Evolutionary conservation across 2,113 vertebrate genomes (phyloP), one percentile per base, ranked within the genome.

Genomic region (Setophaga kirtlandii): DNA sequence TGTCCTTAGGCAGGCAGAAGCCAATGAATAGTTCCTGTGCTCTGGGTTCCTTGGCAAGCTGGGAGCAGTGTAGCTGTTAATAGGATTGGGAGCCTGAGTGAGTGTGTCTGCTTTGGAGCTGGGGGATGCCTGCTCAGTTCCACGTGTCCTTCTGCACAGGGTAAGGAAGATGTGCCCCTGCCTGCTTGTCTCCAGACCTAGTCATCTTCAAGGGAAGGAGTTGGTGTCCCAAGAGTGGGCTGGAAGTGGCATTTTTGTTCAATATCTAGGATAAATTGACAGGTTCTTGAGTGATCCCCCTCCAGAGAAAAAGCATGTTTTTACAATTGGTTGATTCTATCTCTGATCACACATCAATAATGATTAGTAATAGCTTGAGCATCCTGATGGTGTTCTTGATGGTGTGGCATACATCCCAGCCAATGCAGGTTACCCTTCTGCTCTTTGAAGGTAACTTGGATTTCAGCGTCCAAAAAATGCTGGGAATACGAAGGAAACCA

Each of bases 251-350:
- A 13, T 55, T 82, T 71, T 35, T 35, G 30, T 60, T 68, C 23
- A 4, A 10, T 63, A n/a, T 79, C 62, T 33, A 33, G 35, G 27
- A 64, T 55, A 39, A 63, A 67, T 23, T 63, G 65, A 6, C 35
- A 63, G 25, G 15, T 42, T 90, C 58, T 67, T 33, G 30, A 93
- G 31, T 8, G 27, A 59, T 28, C 18, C 6, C 3, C 5, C 17
- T 78, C 24, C 14, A 35, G 17, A 68, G n/a, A 23, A 83, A 39
- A 68, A 27, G 1, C 14, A 10, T 0, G 0, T 46, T 42, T 64
- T 64, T 2, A 24, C 55, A 85, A 42, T 68, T 5, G 1, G 5
- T 63, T 93, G 33, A 30, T 35, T 82, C 22, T 67, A 42, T 2
- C 50, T 94, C 68, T 85, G 21, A 33, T 79, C 39, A 9, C 52